These are phyloP conservation scores for Phymorhynchus buccinoides DNA, from an alignment of 1,140 invertebrate species.

Conservation along the genomic window DNA sequence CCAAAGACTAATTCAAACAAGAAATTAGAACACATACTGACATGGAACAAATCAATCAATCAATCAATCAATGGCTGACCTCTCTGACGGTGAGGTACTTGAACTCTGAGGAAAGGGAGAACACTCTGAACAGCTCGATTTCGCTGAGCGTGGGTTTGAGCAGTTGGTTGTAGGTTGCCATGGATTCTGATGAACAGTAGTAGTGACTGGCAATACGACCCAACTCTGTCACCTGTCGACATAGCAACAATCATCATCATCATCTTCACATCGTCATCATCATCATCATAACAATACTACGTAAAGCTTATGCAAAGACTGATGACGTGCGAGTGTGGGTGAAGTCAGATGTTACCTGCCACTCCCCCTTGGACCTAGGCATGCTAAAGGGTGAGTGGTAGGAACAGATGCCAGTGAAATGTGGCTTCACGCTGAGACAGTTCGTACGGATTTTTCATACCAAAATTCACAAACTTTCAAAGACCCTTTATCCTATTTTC, in stretches of 20 bases:
- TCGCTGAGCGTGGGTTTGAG: slow-evolving; percentile 97
- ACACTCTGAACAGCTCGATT: slow-evolving; percentile 98
- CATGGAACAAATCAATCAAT: not conserved
- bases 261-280: too few relatives aligned
- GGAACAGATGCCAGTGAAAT: too few relatives aligned
- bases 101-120: slow-evolving; percentile 87
- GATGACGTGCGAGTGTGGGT: too few relatives aligned
- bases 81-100: slow-evolving; percentile 85
- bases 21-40: not conserved
- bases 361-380: too few relatives aligned
- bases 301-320: too few relatives aligned
- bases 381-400: too few relatives aligned
- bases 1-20: slow-evolving; percentile 23
- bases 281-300: too few relatives aligned
- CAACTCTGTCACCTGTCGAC: slow-evolving; percentile 84
- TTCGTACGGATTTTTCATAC: too few relatives aligned
- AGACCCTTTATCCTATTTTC: too few relatives aligned
- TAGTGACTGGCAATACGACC: slow-evolving; percentile 98
- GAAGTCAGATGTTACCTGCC: too few relatives aligned
- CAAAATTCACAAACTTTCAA: too few relatives aligned
- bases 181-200: slow-evolving; percentile 97
- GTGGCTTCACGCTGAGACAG: too few relatives aligned
- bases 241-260: not conserved
- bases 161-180: slow-evolving; percentile 96
- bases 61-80: slow-evolving; percentile 50